A percentile compares a stretch with the other conserved stretches of the same genome.
Evolutionary conservation across 1,140 invertebrate species (phyloP).

Genomic region (Oscheius sp.): DNA sequence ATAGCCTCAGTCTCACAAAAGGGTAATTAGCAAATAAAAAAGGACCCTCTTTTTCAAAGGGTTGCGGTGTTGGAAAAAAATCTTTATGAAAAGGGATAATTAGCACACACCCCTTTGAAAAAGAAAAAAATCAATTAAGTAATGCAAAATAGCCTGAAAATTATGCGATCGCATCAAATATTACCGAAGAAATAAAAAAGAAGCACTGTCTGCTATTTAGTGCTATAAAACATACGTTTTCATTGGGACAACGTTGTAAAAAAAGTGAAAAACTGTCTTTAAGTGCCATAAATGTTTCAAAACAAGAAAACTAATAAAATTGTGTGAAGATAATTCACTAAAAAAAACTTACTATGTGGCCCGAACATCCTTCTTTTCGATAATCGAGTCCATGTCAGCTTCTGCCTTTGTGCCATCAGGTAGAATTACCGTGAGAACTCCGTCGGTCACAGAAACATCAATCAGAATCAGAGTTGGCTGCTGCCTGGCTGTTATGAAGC

Average conservation of each 20-base stretch:
- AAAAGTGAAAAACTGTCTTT: no score
- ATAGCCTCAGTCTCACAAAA: no score
- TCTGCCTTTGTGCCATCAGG: conserved; percentile 8
- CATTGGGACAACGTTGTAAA: no score
- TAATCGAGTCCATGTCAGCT: neutral
- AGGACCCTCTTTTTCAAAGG: neutral
- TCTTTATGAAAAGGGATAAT: neutral
- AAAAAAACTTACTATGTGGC: conserved; percentile 18
- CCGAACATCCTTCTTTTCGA: conserved; percentile 10
- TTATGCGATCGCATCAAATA: no score
- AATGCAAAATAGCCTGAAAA: no score
- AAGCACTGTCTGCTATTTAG: no score
- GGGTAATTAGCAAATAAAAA: neutral
- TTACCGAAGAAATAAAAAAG: no score
- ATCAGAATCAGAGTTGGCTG: conserved; percentile 28
- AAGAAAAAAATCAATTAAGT: neutral
- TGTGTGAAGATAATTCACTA: no score
- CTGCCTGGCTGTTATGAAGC: conserved; percentile 23
- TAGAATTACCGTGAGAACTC: neutral
- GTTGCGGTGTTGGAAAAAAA: neutral
- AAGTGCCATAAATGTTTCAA: no score
- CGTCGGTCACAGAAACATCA: conserved; percentile 10
- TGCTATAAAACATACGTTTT: no score
- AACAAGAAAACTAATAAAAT: no score
- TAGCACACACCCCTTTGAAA: no score